phyloP scores from a whole-genome alignment of 1,140 invertebrate genomes.

The Adelges cooleyi region DNA sequence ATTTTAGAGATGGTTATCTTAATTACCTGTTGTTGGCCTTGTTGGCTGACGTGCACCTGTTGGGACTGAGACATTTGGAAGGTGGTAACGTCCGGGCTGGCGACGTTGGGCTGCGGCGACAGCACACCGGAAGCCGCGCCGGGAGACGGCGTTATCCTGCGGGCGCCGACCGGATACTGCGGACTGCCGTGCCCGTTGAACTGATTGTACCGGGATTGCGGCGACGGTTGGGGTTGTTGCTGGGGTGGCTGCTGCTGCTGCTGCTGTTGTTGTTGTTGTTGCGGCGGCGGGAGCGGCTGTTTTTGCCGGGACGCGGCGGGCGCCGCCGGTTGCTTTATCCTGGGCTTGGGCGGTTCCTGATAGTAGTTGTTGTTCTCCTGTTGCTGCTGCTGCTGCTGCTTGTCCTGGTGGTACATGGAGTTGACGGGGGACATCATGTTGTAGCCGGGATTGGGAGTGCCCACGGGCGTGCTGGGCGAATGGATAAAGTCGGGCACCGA shows the following conservation, averaged over 20 bases:
- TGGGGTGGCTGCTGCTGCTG: not conserved
- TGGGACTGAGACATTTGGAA: constrained; percentile 15
- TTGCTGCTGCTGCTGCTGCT: constrained; percentile 18
- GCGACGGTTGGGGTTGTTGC: not conserved
- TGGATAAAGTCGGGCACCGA: constrained; percentile 23
- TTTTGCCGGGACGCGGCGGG: not conserved
- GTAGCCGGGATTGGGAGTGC: constrained; percentile 15
- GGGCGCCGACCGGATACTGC: constrained; percentile 46
- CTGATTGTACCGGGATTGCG: constrained; percentile 16
- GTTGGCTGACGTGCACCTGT: constrained; percentile 15
- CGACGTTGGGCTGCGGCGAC: constrained; percentile 8
- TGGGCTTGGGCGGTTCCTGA: not conserved
- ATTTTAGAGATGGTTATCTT: too few relatives aligned
- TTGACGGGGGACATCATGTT: constrained; percentile 22
- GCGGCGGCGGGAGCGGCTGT: not conserved
- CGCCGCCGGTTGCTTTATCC: constrained; percentile 8
- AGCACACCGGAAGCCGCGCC: constrained; percentile 2
- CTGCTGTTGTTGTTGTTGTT: not conserved
- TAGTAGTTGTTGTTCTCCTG: constrained; percentile 9
- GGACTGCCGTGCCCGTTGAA: constrained; percentile 46
- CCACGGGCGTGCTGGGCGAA: constrained; percentile 12
- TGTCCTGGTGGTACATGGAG: constrained; percentile 17
- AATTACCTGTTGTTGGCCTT: constrained; percentile 18
- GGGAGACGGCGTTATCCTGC: constrained; percentile 32
- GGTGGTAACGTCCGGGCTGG: not conserved